Evolutionary conservation across 53 echinoderm and acorn worm species (phyloP).

Genomic region (Apostichopus leukothele): DNA sequence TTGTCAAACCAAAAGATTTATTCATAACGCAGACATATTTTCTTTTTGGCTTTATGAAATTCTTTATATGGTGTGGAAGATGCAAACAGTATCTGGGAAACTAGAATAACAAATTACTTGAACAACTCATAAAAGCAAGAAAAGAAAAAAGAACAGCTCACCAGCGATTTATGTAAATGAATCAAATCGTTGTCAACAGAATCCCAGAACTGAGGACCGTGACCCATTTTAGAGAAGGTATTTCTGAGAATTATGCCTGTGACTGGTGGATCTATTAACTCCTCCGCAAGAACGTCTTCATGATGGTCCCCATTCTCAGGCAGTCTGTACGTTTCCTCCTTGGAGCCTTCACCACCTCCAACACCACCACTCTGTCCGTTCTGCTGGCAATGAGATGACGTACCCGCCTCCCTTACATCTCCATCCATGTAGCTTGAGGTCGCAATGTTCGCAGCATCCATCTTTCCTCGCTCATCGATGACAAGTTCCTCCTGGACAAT

Average conservation of each 20-base stretch:
- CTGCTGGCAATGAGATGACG: not conserved
- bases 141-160: too few species aligned
- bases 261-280: not conserved
- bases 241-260: not conserved
- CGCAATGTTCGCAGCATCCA: not conserved
- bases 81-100: too few species aligned
- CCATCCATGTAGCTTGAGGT: too few species aligned
- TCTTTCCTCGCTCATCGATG: not conserved
- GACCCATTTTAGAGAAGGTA: not conserved
- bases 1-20: too few species aligned
- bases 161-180: not conserved
- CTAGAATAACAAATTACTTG: too few species aligned
- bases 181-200: not conserved
- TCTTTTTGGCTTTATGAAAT: too few species aligned
- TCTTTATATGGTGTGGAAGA: too few species aligned
- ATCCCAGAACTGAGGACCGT: slow-evolving; percentile 16
- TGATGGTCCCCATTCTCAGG: not conserved
- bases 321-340: not conserved
- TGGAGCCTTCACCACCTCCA: not conserved
- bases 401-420: not conserved
- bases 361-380: not conserved
- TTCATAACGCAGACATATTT: too few species aligned
- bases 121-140: too few species aligned
- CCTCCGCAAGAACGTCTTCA: not conserved
- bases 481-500: not conserved